Base-by-base conservation (phyloP, 2,797 vertebrate species). In the Gastrophryne carolinensis region DNA sequence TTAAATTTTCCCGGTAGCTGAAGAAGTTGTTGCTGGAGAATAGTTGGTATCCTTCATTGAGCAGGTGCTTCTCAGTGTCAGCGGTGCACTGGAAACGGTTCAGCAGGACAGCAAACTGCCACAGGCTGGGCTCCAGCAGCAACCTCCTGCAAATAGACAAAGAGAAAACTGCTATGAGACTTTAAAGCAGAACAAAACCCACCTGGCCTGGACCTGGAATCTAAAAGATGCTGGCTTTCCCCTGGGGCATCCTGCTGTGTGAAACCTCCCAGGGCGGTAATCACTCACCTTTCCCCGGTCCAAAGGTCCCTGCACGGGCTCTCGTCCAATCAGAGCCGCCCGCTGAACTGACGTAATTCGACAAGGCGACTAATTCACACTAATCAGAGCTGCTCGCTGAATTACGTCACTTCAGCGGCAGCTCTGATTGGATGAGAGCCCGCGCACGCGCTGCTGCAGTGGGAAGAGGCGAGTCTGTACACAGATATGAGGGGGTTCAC, bases 51-150 rank as follows among this genome's bases (percentile, higher is more conserved):
- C 94, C 95, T 52, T 89, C 88, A 19, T 79, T 82, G 35, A 11
- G 62, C 79, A 98, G 89, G 68, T 81, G 75, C 56, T 82, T 82
- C 82, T 88, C 87, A 81, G 97, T 78, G 47, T 89, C 85, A 4
- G 81, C 64, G 27, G 89, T 78, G 6, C 52, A 74, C 69, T 83
- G 87, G 85, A 98, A 98, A 84, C 92, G 90, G 86, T 98, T 99
- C 44, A 98, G 88, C 84, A 99, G 90, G 34, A 97, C 67, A 0
- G 93, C 95, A 1, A 97, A 92, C 79, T 97, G 96, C 96, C 97
- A 99, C 57, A 86, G 89, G 2, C 62, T 74, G 0, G 93, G 95
- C 19, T 89, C 82, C 30, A 91, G 88, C 6, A 99, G 89, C 23
- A 94, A 89, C 3, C 87, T 81, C 83, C 96, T 99, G 29, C 6